phyloP scores from a whole-genome alignment of 2,888 invertebrate genomes.

The Clusia tigrina region DNA sequence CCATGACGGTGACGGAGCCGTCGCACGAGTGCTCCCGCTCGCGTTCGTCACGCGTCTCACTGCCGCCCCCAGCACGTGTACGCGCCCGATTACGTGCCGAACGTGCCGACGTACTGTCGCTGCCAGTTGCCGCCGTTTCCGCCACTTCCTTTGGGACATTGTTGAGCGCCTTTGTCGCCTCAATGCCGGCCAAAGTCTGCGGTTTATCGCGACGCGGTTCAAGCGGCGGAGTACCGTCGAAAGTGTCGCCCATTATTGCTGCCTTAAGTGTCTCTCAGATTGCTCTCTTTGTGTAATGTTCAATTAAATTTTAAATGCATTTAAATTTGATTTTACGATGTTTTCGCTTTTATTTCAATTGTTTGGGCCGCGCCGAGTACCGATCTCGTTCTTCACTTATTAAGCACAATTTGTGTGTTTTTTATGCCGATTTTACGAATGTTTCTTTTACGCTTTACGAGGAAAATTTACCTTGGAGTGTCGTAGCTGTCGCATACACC shows the following conservation, averaged over 20 bases:
- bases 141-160: not conserved
- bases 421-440: too few relatives aligned
- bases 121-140: conserved; percentile 13
- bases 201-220: conserved; percentile 55
- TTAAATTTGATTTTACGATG: too few relatives aligned
- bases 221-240: conserved; percentile 41
- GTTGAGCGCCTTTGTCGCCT: conserved; percentile 39
- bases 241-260: conserved; percentile 51
- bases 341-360: too few relatives aligned
- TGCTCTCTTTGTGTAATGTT: not conserved
- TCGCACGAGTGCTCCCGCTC: conserved; percentile 53
- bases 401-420: too few relatives aligned
- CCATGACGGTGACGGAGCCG: conserved; percentile 36
- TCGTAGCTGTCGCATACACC: conserved; percentile 42
- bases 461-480: conserved; percentile 34
- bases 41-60: conserved; percentile 33
- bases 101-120: conserved; percentile 31
- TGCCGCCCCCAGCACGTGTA: conserved; percentile 39
- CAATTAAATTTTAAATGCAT: conserved; percentile 1
- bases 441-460: not conserved
- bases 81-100: conserved; percentile 52
- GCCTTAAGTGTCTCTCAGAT: not conserved
- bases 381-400: not conserved
- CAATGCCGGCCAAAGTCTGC: conserved; percentile 49
- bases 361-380: not conserved